These are phyloP conservation scores for Craniophora ligustri DNA, from an alignment of 2,888 invertebrate species.

Conservation along the genomic window DNA sequence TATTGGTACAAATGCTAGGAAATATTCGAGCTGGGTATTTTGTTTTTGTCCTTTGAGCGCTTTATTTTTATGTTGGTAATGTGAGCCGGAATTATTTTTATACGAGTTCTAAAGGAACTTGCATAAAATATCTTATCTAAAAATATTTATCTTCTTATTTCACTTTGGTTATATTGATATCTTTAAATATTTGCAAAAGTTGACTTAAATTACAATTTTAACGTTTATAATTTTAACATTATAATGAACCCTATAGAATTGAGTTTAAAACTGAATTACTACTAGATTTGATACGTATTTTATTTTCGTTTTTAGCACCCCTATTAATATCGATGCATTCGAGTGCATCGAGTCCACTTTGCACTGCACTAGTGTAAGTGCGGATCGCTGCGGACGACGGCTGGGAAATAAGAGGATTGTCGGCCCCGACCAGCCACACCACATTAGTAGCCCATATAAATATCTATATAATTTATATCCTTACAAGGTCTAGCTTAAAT, in stretches of 20 bases:
- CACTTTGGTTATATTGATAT: no score
- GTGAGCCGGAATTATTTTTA: background rate
- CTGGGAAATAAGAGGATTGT: conserved; percentile 63
- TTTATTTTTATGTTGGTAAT: background rate
- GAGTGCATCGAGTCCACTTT: conserved; percentile 65
- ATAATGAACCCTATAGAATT: no score
- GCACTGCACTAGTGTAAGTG: conserved; percentile 56
- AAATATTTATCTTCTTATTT: background rate
- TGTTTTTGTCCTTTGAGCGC: conserved; percentile 1
- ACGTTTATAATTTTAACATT: no score
- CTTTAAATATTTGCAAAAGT: no score
- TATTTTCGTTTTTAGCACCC: conserved; percentile 36
- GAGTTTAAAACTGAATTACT: no score
- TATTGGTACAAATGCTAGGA: conserved; percentile 9
- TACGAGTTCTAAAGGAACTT: no score
- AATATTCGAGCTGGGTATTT: background rate
- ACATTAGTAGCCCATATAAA: conserved; percentile 21
- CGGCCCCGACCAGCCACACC: conserved; percentile 35
- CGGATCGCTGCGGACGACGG: conserved; percentile 62
- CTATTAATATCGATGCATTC: conserved; percentile 57
- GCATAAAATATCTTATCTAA: background rate
- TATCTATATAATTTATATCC: background rate
- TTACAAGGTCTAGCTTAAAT: no score
- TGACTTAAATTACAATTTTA: no score
- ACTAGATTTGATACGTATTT: background rate